phyloP scores from a whole-genome alignment of 2,888 invertebrate genomes.

The Neocrepidodera transversa region DNA sequence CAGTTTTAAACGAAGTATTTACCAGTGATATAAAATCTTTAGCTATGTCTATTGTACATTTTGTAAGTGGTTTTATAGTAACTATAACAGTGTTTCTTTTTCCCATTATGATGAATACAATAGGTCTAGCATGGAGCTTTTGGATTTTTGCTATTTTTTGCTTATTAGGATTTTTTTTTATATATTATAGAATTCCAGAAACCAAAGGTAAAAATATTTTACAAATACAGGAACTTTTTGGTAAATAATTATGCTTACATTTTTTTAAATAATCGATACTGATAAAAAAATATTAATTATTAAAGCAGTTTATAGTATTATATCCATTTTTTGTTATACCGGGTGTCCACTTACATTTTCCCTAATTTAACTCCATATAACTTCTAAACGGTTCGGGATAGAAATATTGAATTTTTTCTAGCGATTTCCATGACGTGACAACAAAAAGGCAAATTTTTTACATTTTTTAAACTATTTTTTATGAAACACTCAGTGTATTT shows the following conservation, averaged over 20 bases:
- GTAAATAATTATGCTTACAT: background rate
- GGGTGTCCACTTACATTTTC: too few relatives aligned
- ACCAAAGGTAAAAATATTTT: slow-evolving; percentile 44
- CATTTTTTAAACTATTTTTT: too few relatives aligned
- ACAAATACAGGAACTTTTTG: slow-evolving; percentile 20
- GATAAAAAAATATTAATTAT: too few relatives aligned
- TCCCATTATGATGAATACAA: slow-evolving; percentile 37
- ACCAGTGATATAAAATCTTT: slow-evolving; percentile 12
- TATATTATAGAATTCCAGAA: slow-evolving; percentile 42
- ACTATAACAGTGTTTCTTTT: slow-evolving; percentile 33
- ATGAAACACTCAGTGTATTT: too few relatives aligned
- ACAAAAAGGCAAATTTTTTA: too few relatives aligned
- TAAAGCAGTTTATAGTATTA: too few relatives aligned
- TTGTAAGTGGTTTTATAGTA: background rate
- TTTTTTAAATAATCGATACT: too few relatives aligned
- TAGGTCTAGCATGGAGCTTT: slow-evolving; percentile 42
- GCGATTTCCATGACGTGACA: too few relatives aligned
- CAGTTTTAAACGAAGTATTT: slow-evolving; percentile 17
- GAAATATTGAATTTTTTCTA: too few relatives aligned
- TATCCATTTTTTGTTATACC: too few relatives aligned
- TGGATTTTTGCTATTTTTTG: slow-evolving; percentile 42
- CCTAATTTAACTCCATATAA: too few relatives aligned
- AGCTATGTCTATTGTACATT: slow-evolving; percentile 12
- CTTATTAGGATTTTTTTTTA: slow-evolving; percentile 38
- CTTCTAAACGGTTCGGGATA: too few relatives aligned